phyloP scores from a whole-genome alignment of 2,888 invertebrate species.

The Trichopoda pennipes region DNA sequence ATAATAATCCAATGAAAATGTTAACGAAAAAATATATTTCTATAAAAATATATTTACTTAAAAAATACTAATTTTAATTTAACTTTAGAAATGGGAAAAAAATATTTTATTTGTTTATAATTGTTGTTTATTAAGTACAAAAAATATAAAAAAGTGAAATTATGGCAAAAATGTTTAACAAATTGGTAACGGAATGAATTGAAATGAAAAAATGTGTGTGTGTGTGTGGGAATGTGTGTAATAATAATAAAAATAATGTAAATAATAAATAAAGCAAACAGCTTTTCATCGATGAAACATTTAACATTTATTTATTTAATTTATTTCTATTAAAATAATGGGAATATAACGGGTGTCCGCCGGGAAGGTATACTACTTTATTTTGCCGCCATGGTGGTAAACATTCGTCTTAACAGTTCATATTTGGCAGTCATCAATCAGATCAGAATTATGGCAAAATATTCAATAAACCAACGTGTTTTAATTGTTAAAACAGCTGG shows the following conservation, averaged over 20 bases:
- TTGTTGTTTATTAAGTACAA: conserved; percentile 32
- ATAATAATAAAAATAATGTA: conserved; percentile 32
- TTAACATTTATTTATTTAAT: too few relatives aligned
- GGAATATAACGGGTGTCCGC: too few relatives aligned
- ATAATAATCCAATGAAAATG: conserved; percentile 11
- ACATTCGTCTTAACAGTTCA: too few relatives aligned
- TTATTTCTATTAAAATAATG: too few relatives aligned
- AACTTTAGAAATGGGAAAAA: conserved; percentile 27
- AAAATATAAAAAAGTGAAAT: background rate
- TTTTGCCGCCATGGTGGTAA: too few relatives aligned
- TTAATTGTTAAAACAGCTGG: too few relatives aligned
- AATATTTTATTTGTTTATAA: conserved; percentile 49
- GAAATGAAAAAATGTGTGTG: conserved; percentile 50
- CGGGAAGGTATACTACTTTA: too few relatives aligned
- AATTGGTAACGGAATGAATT: conserved; percentile 52
- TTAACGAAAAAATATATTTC: conserved; percentile 28
- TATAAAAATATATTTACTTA: conserved; percentile 6
- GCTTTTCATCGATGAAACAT: background rate
- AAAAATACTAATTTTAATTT: background rate
- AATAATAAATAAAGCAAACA: background rate
- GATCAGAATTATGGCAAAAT: too few relatives aligned
- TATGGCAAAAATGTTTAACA: conserved; percentile 28
- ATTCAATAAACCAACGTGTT: too few relatives aligned
- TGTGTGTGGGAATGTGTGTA: too few relatives aligned
- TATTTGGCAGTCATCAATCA: too few relatives aligned